Evolutionary conservation across 1,140 invertebrate species (phyloP).

Genomic region (Mamestra configurata): DNA sequence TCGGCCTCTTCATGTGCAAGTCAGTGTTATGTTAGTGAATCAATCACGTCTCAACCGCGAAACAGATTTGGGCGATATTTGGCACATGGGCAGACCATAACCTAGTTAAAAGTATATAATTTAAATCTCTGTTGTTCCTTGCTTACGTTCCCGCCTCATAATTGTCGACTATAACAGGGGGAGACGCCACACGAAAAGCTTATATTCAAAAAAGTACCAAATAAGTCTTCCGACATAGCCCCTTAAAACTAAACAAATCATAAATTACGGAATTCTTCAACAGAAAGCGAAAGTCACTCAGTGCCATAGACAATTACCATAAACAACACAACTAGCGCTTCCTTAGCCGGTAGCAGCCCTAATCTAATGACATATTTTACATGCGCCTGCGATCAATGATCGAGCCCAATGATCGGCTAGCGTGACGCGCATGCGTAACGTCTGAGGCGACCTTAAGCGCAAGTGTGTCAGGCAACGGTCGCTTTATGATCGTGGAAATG

Average conservation of each 20-base stretch:
- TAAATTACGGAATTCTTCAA: neutral
- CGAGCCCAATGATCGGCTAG: slow-evolving; percentile 42
- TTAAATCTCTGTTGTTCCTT: no score
- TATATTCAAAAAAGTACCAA: no score
- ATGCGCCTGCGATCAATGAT: slow-evolving; percentile 54
- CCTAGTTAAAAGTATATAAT: no score
- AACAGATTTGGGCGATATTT: no score
- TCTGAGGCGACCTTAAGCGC: slow-evolving; percentile 50
- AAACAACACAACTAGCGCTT: neutral
- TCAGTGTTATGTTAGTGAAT: no score
- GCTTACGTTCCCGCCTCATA: no score
- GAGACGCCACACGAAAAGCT: no score
- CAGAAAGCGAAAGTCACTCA: neutral
- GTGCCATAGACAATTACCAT: neutral
- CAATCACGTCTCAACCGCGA: no score
- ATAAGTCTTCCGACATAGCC: no score
- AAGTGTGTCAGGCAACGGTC: slow-evolving; percentile 58
- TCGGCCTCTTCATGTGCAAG: no score
- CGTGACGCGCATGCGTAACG: slow-evolving; percentile 62
- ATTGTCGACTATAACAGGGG: no score
- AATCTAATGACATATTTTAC: slow-evolving; percentile 27
- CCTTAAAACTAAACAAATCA: neutral
- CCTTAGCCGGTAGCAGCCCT: neutral
- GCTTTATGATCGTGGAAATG: slow-evolving; percentile 58
- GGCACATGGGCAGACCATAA: no score